phyloP scores from a whole-genome alignment of 2,113 vertebrate species.

The Struthidea cinerea region DNA sequence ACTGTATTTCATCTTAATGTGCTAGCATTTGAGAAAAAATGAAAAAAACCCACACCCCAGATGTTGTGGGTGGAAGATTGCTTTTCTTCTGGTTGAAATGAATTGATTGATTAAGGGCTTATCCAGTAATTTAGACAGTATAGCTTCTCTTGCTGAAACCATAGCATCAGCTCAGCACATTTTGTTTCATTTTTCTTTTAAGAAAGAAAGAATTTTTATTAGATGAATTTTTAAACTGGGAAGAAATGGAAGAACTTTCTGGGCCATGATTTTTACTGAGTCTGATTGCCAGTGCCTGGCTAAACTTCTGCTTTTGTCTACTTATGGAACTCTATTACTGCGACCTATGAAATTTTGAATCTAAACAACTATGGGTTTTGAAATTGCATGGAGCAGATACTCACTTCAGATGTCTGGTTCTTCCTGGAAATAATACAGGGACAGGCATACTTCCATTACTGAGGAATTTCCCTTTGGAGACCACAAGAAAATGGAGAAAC shows the following conservation, averaged over 20 bases:
- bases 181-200: not conserved
- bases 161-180: not conserved
- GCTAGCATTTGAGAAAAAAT: not conserved
- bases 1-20: not conserved
- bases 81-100: not conserved
- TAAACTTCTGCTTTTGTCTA: not conserved
- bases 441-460: not conserved
- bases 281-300: not conserved
- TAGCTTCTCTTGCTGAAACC: not conserved
- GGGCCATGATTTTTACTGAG: not conserved
- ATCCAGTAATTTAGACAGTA: not conserved
- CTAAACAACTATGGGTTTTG: not conserved
- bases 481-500: not conserved
- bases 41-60: not conserved
- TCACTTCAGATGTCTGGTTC: not conserved
- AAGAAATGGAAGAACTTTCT: not conserved
- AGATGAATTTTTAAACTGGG: not conserved
- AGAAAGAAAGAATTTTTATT: not conserved
- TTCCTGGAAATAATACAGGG: not conserved
- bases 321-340: not conserved
- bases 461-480: not conserved
- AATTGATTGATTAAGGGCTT: not conserved
- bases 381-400: not conserved
- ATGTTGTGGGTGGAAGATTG: not conserved
- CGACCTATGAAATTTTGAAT: not conserved